Conservation (phyloP, 2,113 vertebrate genomes). For the Sebastes schlegelii region DNA sequence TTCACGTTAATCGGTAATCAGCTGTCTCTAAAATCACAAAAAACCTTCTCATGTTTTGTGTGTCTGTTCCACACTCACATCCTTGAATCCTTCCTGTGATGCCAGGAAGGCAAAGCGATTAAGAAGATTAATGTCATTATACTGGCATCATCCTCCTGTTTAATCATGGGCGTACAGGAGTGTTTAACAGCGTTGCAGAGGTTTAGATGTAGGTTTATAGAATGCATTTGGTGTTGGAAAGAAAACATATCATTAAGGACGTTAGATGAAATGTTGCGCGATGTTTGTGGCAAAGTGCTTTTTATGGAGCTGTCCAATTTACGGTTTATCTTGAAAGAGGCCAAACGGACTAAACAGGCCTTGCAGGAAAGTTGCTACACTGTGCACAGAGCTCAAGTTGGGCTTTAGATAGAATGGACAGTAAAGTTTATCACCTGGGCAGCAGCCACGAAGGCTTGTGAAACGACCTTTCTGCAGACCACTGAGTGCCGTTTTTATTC, state of each 20-base stretch:
- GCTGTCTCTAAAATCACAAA: not conserved
- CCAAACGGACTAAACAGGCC: conserved; percentile 15
- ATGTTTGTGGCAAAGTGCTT: conserved; percentile 1
- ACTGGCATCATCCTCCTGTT: not conserved
- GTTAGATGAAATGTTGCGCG: conserved; percentile 12
- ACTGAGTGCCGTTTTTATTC: not conserved
- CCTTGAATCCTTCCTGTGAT: not conserved
- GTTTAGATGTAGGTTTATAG: conserved; percentile 8
- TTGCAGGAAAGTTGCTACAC: not conserved
- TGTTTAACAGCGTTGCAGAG: conserved; percentile 17
- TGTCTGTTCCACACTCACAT: not conserved
- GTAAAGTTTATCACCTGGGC: conserved; percentile 40
- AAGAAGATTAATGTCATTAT: conserved; percentile 6
- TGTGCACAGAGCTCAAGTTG: not conserved
- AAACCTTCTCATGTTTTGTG: not conserved
- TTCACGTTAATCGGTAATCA: not conserved
- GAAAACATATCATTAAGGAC: not conserved
- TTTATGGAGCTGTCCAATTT: conserved; percentile 30
- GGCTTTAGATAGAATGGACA: conserved; percentile 11
- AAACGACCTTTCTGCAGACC: conserved; percentile 10
- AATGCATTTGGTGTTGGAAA: conserved; percentile 11
- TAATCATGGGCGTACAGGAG: not conserved
- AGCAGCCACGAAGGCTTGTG: conserved; percentile 35
- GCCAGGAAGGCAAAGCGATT: not conserved
- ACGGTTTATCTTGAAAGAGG: conserved; percentile 16